These are phyloP conservation scores for Procavia capensis DNA, from an alignment of 2,113 vertebrate species.

Conservation along the genomic window DNA sequence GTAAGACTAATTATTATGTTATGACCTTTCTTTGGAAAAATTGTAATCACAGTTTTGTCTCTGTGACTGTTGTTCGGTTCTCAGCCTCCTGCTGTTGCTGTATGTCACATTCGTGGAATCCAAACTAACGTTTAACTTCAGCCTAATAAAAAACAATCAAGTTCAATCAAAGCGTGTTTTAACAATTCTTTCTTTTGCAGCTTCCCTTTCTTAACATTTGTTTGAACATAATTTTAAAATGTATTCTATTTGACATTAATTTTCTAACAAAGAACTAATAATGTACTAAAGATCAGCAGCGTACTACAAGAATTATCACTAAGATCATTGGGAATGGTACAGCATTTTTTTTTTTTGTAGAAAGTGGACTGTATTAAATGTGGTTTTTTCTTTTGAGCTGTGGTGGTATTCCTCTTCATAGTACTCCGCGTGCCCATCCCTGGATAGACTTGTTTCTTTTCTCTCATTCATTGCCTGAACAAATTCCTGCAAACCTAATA, in stretches of 20 bases:
- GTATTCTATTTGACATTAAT: neutral
- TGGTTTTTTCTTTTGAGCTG: neutral
- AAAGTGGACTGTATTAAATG: neutral
- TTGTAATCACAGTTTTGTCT: neutral
- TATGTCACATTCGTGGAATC: neutral
- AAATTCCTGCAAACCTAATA: neutral
- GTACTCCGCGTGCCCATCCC: neutral
- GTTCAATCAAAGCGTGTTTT: neutral
- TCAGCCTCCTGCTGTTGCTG: neutral
- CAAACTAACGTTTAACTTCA: neutral
- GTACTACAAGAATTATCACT: neutral
- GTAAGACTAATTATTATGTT: neutral
- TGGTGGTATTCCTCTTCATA: neutral
- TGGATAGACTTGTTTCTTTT: neutral
- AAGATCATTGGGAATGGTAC: neutral
- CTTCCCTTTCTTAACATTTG: neutral
- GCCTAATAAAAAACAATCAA: neutral
- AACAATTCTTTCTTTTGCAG: neutral
- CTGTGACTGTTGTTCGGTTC: neutral
- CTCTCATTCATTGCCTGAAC: neutral
- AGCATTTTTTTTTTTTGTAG: neutral
- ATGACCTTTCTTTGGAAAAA: neutral
- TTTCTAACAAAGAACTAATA: neutral
- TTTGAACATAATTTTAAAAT: constrained; percentile 41
- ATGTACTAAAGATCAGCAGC: neutral